Base-by-base conservation (phyloP, 1,140 invertebrate species). In the Druon quercuslanigerum region DNA sequence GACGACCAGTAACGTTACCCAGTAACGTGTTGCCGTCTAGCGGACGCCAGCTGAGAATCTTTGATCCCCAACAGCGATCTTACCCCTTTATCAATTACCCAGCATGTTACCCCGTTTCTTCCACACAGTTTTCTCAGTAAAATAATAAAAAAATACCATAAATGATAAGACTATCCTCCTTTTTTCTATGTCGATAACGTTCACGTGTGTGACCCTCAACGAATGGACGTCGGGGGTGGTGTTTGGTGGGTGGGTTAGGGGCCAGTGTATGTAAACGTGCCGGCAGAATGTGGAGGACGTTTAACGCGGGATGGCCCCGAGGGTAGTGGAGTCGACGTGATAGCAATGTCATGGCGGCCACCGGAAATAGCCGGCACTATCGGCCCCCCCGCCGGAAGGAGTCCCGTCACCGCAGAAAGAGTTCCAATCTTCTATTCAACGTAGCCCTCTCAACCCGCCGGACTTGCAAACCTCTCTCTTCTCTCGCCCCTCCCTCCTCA, bases 331-430 rank as follows among this genome's bases (percentile, higher is more conserved):
- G 77, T 77, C n/a, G 79, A 33, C 52, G 84, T 84, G 89, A 90
- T 91, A 91, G 86, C 85, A 80, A 86, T 89, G 88, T 88, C 86
- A 90, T 85, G 88, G 86, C 88, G 88, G 87, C 85, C 90, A 90
- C 82, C 90, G 90, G 89, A 91, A 91, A 91, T 91, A 91, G 87
- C 90, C 88, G 86, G 87, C 85, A 90, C 90, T 91, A 91, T 91
- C 90, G 88, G 88, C 84, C 85, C 83, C 84, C 83, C 86, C 82
- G 86, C 87, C 90, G 90, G 90, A 90, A 90, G 87, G 85, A 85
- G 82, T 85, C 81, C 84, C 88, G 88, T 87, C 87, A 88, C 82
- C 87, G 79, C 88, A 89, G 86, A 91, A 91, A 91, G 88, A 90
- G 85, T 90, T 89, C 88, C 90, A 91, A 91, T 91, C 90, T 91